phyloP scores from a whole-genome alignment of 53 echinoderm and acorn worm genomes.

The Pentamera pediparva region DNA sequence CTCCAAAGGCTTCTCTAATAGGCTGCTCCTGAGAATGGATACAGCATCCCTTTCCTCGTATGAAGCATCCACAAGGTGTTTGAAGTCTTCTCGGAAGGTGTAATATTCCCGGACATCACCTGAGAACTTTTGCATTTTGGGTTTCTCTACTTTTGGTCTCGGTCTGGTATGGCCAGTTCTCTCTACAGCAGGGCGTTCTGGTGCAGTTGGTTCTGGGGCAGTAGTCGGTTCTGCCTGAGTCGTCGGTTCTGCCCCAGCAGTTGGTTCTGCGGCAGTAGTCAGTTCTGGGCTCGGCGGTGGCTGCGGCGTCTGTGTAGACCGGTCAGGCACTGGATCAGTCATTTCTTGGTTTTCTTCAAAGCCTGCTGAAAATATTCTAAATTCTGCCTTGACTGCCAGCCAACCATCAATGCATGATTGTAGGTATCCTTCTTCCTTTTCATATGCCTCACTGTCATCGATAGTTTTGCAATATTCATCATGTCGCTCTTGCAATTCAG shows the following conservation, averaged over 20 bases:
- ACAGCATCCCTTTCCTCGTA: conserved; percentile 39
- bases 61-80: conserved; percentile 27
- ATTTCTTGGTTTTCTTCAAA: background rate
- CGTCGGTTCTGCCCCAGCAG: background rate
- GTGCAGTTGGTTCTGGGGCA: background rate
- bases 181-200: background rate
- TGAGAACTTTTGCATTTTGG: conserved; percentile 36
- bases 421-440: conserved; percentile 35
- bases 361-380: background rate
- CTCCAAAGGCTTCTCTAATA: conserved; percentile 30
- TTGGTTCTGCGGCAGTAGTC: too few species aligned
- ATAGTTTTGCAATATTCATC: conserved; percentile 42
- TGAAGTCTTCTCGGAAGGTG: conserved; percentile 40
- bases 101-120: conserved; percentile 36
- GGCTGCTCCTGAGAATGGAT: conserved; percentile 21
- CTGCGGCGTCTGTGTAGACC: background rate
- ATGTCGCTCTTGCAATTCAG: conserved; percentile 30
- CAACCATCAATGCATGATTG: conserved; percentile 16
- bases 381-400: conserved; percentile 4
- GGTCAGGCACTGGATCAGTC: background rate
- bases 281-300: too few species aligned
- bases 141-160: conserved; percentile 25
- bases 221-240: background rate
- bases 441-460: conserved; percentile 20
- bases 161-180: background rate